These are phyloP conservation scores for Lycocerus yunnanus DNA, from an alignment of 2,888 invertebrate genomes.

Conservation along the genomic window DNA sequence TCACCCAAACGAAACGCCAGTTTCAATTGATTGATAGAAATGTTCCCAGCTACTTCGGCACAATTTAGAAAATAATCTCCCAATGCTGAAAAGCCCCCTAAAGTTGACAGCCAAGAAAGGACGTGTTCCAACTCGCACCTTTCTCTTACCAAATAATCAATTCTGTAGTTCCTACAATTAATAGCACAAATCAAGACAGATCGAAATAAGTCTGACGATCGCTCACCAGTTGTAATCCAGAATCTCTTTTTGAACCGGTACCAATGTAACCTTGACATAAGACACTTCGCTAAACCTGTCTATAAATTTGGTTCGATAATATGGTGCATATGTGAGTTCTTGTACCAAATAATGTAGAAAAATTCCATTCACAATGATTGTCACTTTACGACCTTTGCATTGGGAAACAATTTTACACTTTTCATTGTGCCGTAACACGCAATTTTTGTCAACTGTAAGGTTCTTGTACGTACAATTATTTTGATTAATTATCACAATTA, in stretches of 20 bases:
- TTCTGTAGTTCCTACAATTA: conserved; percentile 60
- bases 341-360: conserved; percentile 47
- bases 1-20: conserved; percentile 83
- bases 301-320: conserved; percentile 26
- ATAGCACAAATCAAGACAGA: conserved; percentile 20
- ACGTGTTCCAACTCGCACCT: conserved; percentile 79
- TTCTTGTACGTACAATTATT: background rate
- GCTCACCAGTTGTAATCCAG: conserved; percentile 73
- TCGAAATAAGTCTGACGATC: background rate
- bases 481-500: background rate
- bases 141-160: conserved; percentile 61
- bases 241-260: conserved; percentile 64
- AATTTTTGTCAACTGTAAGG: background rate
- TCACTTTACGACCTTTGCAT: background rate
- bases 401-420: background rate
- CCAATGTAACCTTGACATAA: conserved; percentile 55
- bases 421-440: background rate
- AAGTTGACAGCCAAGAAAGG: conserved; percentile 93
- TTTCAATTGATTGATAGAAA: conserved; percentile 81
- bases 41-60: conserved; percentile 86
- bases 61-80: conserved; percentile 84
- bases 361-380: conserved; percentile 39
- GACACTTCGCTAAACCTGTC: conserved; percentile 19
- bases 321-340: conserved; percentile 35
- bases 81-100: conserved; percentile 94